Evolutionary conservation across 92 coral and sea anemone genomes (phyloP), one percentile per base, ranked within the genome.

Genomic region (Plumapathes pennacea): DNA sequence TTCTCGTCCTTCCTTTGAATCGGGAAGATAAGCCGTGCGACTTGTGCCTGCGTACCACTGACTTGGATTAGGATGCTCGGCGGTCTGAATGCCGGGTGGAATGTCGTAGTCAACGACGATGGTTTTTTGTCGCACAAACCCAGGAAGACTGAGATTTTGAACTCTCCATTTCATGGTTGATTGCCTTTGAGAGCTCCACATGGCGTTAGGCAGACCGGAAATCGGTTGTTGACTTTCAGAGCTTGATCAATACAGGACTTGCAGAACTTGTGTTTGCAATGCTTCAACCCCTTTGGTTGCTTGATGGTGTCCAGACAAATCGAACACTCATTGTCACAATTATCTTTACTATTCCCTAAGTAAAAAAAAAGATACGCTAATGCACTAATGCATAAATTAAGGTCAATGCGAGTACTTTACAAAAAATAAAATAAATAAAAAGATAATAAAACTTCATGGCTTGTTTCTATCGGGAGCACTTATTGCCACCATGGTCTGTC

Each of bases 191-290:
- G 9, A 41, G 25, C 33, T 8, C 43, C 32, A 14, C 52, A 38
- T 41, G 69, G 75, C 21, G 55, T 70, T 52, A 64, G 71, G 45
- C 86, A 79, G 10, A 54, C 31, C 10, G 86, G 86, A 50, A 80
- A 79, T 41, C 8, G 40, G 4, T 38, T 51, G 20, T 34, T 10
- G 12, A 45, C 32, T 23, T 67, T 17, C 43, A 62, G 54, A 15
- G 77, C 77, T 32, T 46, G 33, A 7, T 75, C 76, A 17, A 86
- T 44, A 56, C 95, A 86, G 10, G 34, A 15, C 29, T 57, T 72
- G 41, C 95, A 86, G 26, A 86, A 86, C 6, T 79, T 65, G 22
- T 86, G 95, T 7, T 58, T 57, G 56, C 95, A 86, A 23, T 61
- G 60, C 24, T 76, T 70, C 9, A 85, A 73, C n/a, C 76, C 74